A percentile compares a stretch with the other conserved stretches of the same genome.
Evolutionary conservation across 2,113 vertebrate genomes (phyloP).

Genomic region (Andinoacara biseriatus): DNA sequence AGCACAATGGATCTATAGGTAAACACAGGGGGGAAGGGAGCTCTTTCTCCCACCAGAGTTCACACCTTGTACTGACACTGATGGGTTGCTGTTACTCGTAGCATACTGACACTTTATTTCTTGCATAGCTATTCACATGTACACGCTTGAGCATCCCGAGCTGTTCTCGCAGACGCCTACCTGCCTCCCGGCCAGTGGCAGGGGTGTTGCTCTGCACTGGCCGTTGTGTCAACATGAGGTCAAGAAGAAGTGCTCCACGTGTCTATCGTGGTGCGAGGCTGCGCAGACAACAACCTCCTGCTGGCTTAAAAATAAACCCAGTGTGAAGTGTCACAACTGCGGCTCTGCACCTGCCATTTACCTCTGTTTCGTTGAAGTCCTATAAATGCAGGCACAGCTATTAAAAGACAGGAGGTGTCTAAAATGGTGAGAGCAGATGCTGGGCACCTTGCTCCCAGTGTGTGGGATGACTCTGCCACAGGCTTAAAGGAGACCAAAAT

Average conservation of each 20-base stretch:
- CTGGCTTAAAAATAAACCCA: slow-evolving; percentile 78
- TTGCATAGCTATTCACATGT: slow-evolving; percentile 73
- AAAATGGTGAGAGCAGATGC: slow-evolving; percentile 80
- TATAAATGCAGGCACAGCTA: slow-evolving; percentile 74
- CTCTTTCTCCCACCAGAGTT: slow-evolving; percentile 64
- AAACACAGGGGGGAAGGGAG: slow-evolving; percentile 46
- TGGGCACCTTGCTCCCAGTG: slow-evolving; percentile 78
- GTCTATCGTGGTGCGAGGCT: slow-evolving; percentile 42
- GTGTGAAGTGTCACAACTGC: slow-evolving; percentile 64
- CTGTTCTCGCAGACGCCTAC: slow-evolving; percentile 51
- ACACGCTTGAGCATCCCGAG: slow-evolving; percentile 58
- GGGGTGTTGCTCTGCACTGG: slow-evolving; percentile 52
- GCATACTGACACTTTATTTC: slow-evolving; percentile 72
- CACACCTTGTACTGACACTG: slow-evolving; percentile 70
- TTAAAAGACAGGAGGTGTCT: slow-evolving; percentile 77
- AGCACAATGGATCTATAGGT: slow-evolving; percentile 44
- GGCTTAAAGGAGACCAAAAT: slow-evolving; percentile 79
- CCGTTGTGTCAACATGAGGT: slow-evolving; percentile 76
- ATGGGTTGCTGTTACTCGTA: slow-evolving; percentile 55
- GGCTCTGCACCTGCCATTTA: slow-evolving; percentile 77
- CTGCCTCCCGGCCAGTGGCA: slow-evolving; percentile 18
- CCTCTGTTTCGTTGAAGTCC: slow-evolving; percentile 71
- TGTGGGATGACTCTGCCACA: slow-evolving; percentile 64
- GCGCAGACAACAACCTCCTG: slow-evolving; percentile 56
- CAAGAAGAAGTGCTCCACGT: slow-evolving; percentile 68